Conservation (phyloP, 2,888 invertebrate genomes). For the Piscicola geometra region DNA sequence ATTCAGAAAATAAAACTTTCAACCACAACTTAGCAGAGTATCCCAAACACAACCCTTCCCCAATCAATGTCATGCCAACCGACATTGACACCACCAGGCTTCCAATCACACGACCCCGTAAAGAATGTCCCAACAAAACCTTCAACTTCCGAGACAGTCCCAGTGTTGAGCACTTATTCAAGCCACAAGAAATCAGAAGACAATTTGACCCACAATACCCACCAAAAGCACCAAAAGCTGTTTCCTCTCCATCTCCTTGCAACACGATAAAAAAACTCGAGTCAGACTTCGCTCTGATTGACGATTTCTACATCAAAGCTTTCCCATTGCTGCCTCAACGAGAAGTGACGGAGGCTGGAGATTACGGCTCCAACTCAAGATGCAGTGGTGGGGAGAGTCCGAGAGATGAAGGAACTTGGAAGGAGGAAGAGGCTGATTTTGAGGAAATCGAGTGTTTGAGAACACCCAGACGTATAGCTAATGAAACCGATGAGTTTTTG, state of each 20-base stretch:
- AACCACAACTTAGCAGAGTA: neutral
- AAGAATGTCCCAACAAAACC: neutral
- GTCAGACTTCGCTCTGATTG: neutral
- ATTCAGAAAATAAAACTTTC: neutral
- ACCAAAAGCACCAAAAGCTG: neutral
- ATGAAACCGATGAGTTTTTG: constrained; percentile 1
- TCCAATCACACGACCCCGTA: neutral
- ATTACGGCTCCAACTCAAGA: neutral
- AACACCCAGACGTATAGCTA: neutral
- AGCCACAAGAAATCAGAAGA: neutral
- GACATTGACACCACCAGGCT: neutral
- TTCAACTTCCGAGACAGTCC: constrained; percentile 12
- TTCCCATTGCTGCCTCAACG: neutral
- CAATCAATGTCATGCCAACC: neutral
- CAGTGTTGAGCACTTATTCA: neutral
- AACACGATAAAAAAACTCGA: constrained; percentile 3
- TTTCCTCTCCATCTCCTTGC: neutral
- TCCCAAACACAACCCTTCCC: neutral
- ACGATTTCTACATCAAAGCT: neutral
- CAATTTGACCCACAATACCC: neutral
- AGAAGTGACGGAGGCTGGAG: neutral
- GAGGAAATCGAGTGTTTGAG: neutral
- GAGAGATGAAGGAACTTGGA: neutral
- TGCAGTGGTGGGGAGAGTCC: neutral
- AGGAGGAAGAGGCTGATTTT: neutral